Evolutionary conservation across 2,888 invertebrate species (phyloP).

Genomic region (Bursaphelenchus okinawaensis): DNA sequence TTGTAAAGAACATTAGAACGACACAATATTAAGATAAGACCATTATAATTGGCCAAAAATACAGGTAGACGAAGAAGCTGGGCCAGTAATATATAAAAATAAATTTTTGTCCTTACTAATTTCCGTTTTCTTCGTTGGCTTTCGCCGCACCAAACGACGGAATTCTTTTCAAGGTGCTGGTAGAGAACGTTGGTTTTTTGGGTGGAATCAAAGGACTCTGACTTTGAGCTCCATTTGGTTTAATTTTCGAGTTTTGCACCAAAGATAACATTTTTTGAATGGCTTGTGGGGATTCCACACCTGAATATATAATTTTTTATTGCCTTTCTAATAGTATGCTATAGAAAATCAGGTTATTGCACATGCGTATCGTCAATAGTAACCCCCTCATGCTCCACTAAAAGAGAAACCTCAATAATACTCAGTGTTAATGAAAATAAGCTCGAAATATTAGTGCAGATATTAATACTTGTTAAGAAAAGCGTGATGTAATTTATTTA

Average conservation of each 20-base stretch:
- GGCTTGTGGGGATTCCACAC: slow-evolving; percentile 91
- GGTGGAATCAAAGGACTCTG: not conserved
- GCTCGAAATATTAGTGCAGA: too few relatives aligned
- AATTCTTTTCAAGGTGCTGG: not conserved
- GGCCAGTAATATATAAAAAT: too few relatives aligned
- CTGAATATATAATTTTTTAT: slow-evolving; percentile 58
- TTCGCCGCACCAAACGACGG: not conserved
- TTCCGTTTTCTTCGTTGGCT: not conserved
- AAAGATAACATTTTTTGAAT: slow-evolving; percentile 88
- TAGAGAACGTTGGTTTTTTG: not conserved
- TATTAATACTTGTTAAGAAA: too few relatives aligned
- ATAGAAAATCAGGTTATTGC: not conserved
- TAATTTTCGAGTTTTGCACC: slow-evolving; percentile 45
- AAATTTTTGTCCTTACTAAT: too few relatives aligned
- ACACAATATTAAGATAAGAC: too few relatives aligned
- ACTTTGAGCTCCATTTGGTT: slow-evolving; percentile 12
- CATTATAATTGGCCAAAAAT: too few relatives aligned
- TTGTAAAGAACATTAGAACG: too few relatives aligned
- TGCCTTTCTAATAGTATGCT: not conserved
- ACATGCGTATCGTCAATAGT: too few relatives aligned
- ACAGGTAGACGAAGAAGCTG: too few relatives aligned
- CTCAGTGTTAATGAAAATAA: not conserved
- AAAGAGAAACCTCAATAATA: too few relatives aligned
- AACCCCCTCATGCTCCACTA: too few relatives aligned
- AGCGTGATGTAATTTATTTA: too few relatives aligned